Percentiles rank a stretch among this genome's conserved stretches.
Conservation (phyloP, 92 coral and sea anemone species). For the Ricordea florida region DNA sequence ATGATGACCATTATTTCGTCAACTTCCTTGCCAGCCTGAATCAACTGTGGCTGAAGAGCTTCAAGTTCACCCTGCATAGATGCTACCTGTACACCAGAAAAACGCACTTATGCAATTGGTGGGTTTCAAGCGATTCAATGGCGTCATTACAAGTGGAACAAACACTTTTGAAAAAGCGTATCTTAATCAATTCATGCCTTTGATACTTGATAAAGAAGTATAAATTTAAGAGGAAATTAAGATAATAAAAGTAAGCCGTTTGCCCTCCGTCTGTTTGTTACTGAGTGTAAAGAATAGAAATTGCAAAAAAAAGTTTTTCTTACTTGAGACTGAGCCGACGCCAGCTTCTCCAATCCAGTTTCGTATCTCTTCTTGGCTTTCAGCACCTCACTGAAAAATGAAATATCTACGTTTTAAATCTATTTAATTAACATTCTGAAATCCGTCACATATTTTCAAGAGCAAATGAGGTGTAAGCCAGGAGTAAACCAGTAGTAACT, state of each 20-base stretch:
- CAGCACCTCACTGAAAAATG: conserved; percentile 74
- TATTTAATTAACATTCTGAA: neutral
- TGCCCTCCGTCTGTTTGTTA: neutral
- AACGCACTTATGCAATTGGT: neutral
- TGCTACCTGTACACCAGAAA: conserved; percentile 68
- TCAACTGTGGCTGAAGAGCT: conserved; percentile 97
- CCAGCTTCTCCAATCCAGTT: conserved; percentile 91
- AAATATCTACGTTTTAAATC: neutral
- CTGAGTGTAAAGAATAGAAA: neutral
- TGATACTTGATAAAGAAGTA: too few species aligned
- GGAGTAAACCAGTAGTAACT: neutral
- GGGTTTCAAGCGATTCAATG: too few species aligned
- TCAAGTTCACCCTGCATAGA: conserved; percentile 96
- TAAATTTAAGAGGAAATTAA: too few species aligned
- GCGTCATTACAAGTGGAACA: too few species aligned
- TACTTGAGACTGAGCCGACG: conserved; percentile 98
- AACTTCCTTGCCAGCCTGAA: conserved; percentile 96
- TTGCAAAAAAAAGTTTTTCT: neutral
- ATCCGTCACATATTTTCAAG: too few species aligned
- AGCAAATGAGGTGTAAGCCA: neutral
- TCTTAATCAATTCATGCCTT: too few species aligned
- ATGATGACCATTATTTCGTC: conserved; percentile 99
- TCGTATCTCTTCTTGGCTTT: conserved; percentile 97
- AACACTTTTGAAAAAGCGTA: too few species aligned
- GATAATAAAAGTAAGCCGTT: too few species aligned